Evolutionary conservation across 2,888 invertebrate species (phyloP).

Genomic region (Notodonta dromedarius): DNA sequence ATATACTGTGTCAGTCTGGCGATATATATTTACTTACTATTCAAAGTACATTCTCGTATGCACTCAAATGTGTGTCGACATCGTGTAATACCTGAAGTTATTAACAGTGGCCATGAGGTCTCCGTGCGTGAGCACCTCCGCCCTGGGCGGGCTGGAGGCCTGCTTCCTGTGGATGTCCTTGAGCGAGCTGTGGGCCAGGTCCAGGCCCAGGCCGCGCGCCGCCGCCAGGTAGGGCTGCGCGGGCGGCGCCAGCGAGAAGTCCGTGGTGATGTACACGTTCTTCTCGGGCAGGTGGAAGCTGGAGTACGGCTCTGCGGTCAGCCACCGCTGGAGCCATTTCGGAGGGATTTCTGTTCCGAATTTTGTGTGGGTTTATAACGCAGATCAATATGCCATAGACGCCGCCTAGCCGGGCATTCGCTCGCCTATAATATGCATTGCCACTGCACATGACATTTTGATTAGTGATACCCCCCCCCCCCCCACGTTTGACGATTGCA

Average conservation of each 20-base stretch:
- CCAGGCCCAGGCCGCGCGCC: conserved; percentile 57
- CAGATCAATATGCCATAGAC: too few species aligned
- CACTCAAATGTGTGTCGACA: too few species aligned
- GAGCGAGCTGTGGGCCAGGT: conserved; percentile 49
- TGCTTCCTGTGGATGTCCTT: conserved; percentile 69
- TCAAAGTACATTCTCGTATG: too few species aligned
- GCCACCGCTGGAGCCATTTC: conserved; percentile 87
- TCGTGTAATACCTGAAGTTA: conserved; percentile 62
- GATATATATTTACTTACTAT: too few species aligned
- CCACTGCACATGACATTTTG: too few species aligned
- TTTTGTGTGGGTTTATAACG: too few species aligned
- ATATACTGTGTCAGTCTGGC: too few species aligned
- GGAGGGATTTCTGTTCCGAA: conserved; percentile 81
- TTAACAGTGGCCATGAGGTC: conserved; percentile 72
- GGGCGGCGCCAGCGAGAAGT: conserved; percentile 86
- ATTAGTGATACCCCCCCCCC: too few species aligned
- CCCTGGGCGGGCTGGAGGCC: conserved; percentile 24
- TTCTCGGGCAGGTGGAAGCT: conserved; percentile 88
- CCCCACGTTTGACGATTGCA: too few species aligned
- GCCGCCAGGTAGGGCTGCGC: conserved; percentile 59
- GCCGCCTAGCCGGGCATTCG: too few species aligned
- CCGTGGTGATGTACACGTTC: conserved; percentile 89
- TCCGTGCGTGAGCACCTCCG: conserved; percentile 52
- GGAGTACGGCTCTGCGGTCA: conserved; percentile 76
- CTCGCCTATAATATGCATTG: too few species aligned